Evolutionary conservation across 2,797 vertebrate genomes (phyloP).

Genomic region (Thripadectes ignobilis): DNA sequence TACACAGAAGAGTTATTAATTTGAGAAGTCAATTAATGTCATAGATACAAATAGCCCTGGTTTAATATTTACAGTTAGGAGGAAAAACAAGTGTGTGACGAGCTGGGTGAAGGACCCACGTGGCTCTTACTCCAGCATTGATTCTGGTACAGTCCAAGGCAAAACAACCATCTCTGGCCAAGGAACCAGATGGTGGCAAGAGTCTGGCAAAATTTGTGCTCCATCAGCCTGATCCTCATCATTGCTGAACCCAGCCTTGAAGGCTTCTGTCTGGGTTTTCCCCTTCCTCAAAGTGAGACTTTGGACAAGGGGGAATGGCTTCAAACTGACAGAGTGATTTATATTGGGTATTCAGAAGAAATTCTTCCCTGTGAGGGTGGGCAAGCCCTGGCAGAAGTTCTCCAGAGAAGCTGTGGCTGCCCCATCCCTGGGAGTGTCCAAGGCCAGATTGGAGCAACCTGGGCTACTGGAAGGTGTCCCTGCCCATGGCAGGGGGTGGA

Average conservation of each 20-base stretch:
- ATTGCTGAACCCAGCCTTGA: background rate
- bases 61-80: conserved; percentile 40
- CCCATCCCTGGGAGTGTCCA: background rate
- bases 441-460: background rate
- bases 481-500: background rate
- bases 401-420: background rate
- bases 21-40: conserved; percentile 55
- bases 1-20: conserved; percentile 55
- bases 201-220: background rate
- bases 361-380: accelerated
- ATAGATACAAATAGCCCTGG: conserved; percentile 52
- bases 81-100: background rate
- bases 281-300: background rate
- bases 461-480: accelerated
- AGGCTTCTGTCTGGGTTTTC: background rate
- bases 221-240: background rate
- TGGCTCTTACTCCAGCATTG: background rate
- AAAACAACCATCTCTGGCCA: background rate
- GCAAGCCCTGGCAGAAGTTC: background rate
- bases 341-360: accelerated
- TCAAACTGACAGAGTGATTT: background rate
- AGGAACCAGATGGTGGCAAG: background rate
- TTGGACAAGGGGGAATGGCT: background rate
- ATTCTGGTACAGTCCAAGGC: background rate
- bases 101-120: background rate